phyloP scores from a whole-genome alignment of 2,113 vertebrate genomes.

The Grammomys surdaster region DNA sequence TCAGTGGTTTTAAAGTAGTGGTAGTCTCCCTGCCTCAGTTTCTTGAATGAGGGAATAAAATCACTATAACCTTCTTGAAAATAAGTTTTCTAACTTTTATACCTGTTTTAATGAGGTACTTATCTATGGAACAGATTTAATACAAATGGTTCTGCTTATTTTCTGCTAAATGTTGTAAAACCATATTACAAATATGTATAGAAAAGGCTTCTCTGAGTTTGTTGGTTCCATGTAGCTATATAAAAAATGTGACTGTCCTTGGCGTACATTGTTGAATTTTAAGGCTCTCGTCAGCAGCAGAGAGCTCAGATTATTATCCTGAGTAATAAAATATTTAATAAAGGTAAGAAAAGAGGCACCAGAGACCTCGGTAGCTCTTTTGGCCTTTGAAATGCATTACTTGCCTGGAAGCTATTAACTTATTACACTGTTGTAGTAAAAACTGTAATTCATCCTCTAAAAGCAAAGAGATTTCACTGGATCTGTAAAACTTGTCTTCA shows the following conservation, averaged over 20 bases:
- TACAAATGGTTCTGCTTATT: neutral
- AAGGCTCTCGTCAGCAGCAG: conserved; percentile 57
- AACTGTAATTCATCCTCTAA: conserved; percentile 77
- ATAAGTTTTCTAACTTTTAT: neutral
- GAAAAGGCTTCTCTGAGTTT: neutral
- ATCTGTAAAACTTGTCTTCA: conserved; percentile 63
- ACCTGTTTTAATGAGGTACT: neutral
- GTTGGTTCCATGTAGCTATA: neutral
- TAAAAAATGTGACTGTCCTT: conserved; percentile 22
- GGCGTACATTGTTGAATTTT: conserved; percentile 58
- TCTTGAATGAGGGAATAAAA: neutral
- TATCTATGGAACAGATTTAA: neutral
- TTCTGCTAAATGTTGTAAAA: neutral
- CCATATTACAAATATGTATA: neutral
- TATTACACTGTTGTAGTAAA: conserved; percentile 82
- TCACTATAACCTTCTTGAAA: neutral
- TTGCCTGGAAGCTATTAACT: conserved; percentile 79
- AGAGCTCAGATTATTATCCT: conserved; percentile 79
- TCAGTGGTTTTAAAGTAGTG: neutral
- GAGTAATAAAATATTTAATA: conserved; percentile 85
- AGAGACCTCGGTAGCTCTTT: conserved; percentile 70
- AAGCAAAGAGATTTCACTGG: conserved; percentile 68
- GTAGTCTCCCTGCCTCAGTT: neutral
- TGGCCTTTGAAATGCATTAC: conserved; percentile 81
- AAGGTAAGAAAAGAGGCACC: conserved; percentile 82